These are phyloP conservation scores for Hoplodrina ambigua DNA, from an alignment of 2,888 invertebrate species.

Conservation along the genomic window DNA sequence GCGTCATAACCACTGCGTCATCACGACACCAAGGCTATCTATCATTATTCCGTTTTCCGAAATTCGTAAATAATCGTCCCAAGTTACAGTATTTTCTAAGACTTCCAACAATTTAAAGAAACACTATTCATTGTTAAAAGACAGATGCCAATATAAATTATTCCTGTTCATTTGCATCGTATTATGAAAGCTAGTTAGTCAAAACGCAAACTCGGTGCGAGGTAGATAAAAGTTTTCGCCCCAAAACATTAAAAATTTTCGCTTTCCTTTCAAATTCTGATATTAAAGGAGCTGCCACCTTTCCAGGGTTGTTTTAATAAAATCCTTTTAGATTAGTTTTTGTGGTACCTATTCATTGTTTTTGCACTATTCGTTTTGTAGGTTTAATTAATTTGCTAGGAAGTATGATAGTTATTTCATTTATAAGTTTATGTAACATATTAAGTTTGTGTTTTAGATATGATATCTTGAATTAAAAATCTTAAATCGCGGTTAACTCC, in stretches of 20 bases:
- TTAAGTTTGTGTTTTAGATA: too few relatives aligned
- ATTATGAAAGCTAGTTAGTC: slow-evolving; percentile 29
- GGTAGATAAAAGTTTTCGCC: slow-evolving; percentile 47
- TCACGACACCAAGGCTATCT: too few relatives aligned
- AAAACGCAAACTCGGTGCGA: slow-evolving; percentile 26
- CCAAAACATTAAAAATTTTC: slow-evolving; percentile 51
- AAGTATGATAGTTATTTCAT: not conserved
- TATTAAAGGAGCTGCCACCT: slow-evolving; percentile 15
- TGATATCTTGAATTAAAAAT: too few relatives aligned
- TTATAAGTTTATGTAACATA: not conserved
- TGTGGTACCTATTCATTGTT: not conserved
- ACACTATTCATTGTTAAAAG: slow-evolving; percentile 8
- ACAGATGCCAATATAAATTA: slow-evolving; percentile 8
- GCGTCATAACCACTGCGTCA: too few relatives aligned
- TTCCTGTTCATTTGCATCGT: slow-evolving; percentile 7
- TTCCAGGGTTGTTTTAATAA: slow-evolving; percentile 25
- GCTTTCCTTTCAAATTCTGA: slow-evolving; percentile 31
- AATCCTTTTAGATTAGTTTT: slow-evolving; percentile 10
- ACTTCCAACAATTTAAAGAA: not conserved
- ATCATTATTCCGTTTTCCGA: too few relatives aligned
- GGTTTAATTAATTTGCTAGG: not conserved
- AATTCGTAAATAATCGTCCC: not conserved
- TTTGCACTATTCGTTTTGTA: not conserved
- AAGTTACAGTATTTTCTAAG: too few relatives aligned
- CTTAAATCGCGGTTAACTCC: too few relatives aligned